Evolutionary conservation across 1,140 invertebrate species (phyloP), one percentile per base, ranked within the genome.

Genomic region (Ridgeia piscesae): DNA sequence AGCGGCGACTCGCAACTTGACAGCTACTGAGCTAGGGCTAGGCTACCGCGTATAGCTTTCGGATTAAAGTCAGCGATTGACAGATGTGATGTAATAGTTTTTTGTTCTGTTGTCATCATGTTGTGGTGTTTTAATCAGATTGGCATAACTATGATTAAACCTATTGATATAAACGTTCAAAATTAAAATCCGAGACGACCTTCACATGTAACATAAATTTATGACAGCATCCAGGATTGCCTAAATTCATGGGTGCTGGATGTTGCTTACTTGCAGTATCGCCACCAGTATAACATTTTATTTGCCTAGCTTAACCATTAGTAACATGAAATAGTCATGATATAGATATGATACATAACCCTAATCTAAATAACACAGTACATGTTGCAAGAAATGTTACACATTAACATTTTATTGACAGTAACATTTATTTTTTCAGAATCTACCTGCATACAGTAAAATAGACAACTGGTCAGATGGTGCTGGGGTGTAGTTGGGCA

Each of bases 171-270:
- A 90, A 90, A 8, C 6, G 35, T 33, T 31, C 89, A 34, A n/a
- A n/a, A n/a, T n/a, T n/a, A n/a, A n/a, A n/a, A n/a, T n/a, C 89
- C 34, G 89, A 90, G 8, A 90, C 89, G 31, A 14, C 89, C 89
- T 27, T 90, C 89, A 90, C 4, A 90, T 90, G 31, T n/a, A n/a
- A n/a, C n/a, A n/a, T n/a, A n/a, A n/a, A n/a, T n/a, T n/a, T 35
- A 90, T 90, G 17, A 21, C 89, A 14, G 17, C 92, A 93, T 90
- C 91, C 92, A 91, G 93, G 92, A 89, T 93, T 93, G 93, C 88
- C 35, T 93, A 4, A 92, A 93, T 48, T 17, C 31, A 8, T 93
- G 91, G 42, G 93, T 94, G n/a, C 48, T 94, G 33, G 92, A 94
- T 42, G 92, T 91, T 34, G 93, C 93, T 58, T 93, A 93, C 89